These are phyloP conservation scores for Acanthiza pusilla DNA, from an alignment of 2,797 vertebrate species.

Conservation along the genomic window DNA sequence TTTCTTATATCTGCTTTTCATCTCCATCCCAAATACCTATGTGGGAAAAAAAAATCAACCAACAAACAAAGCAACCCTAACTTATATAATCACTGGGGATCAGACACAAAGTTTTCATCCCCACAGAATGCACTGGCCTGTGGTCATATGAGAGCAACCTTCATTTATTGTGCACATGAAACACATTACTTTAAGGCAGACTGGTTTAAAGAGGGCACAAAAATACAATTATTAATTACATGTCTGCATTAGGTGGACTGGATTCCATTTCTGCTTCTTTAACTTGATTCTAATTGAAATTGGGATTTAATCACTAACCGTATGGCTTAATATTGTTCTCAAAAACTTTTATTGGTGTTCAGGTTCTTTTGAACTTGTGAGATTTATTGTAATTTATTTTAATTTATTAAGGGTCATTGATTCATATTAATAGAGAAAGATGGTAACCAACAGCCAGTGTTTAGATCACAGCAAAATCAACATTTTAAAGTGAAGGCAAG, in stretches of 20 bases:
- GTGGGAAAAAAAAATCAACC: fast-evolving
- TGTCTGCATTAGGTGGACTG: background rate
- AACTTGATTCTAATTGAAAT: background rate
- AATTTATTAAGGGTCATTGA: background rate
- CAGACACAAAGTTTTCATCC: background rate
- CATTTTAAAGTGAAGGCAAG: background rate
- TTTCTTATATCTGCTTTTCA: background rate
- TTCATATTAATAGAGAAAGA: background rate
- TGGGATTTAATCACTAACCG: background rate
- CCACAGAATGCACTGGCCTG: background rate
- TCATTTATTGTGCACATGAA: background rate
- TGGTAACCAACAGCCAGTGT: background rate
- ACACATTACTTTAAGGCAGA: background rate
- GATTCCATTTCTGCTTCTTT: background rate
- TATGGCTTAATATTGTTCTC: background rate
- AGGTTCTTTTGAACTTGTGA: background rate
- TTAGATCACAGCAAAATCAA: background rate
- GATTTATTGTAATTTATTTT: background rate
- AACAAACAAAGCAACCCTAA: background rate
- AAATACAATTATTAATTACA: background rate
- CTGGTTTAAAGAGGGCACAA: background rate
- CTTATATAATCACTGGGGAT: background rate
- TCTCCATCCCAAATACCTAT: background rate
- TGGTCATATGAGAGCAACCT: background rate
- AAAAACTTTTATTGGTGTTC: background rate